Evolutionary conservation across 2,113 vertebrate species (phyloP).

Genomic region (Urocolius indicus): DNA sequence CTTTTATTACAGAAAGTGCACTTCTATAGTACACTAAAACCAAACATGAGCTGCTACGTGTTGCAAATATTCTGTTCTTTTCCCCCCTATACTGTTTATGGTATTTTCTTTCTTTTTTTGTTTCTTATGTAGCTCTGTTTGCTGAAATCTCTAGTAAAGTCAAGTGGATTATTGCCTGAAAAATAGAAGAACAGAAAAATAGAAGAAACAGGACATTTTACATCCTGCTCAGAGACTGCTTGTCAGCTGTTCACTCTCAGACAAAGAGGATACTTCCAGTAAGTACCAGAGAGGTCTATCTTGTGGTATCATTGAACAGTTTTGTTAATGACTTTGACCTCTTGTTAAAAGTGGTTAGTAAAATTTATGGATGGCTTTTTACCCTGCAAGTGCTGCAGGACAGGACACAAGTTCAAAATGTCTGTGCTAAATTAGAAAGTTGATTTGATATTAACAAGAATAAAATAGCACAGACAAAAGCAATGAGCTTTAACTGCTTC

Average conservation of each 20-base stretch:
- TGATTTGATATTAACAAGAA: background rate
- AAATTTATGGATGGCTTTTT: conserved; percentile 1
- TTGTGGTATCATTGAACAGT: background rate
- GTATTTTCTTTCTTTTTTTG: background rate
- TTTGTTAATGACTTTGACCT: conserved; percentile 29
- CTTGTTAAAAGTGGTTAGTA: conserved; percentile 7
- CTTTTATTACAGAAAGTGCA: background rate
- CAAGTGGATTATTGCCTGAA: background rate
- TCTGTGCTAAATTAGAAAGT: conserved; percentile 11
- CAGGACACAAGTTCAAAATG: conserved; percentile 9
- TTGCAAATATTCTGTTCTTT: background rate
- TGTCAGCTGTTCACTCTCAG: background rate
- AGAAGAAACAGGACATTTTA: background rate
- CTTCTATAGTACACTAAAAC: background rate
- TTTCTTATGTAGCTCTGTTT: background rate
- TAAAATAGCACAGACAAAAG: background rate
- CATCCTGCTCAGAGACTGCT: background rate
- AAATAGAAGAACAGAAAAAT: background rate
- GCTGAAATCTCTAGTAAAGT: background rate
- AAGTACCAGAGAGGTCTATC: background rate
- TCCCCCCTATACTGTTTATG: background rate
- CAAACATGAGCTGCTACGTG: background rate
- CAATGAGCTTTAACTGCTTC: background rate
- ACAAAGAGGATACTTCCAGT: background rate
- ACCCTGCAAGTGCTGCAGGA: background rate